Evolutionary conservation across 2,113 vertebrate genomes (phyloP).

Genomic region (Zapornia atra): DNA sequence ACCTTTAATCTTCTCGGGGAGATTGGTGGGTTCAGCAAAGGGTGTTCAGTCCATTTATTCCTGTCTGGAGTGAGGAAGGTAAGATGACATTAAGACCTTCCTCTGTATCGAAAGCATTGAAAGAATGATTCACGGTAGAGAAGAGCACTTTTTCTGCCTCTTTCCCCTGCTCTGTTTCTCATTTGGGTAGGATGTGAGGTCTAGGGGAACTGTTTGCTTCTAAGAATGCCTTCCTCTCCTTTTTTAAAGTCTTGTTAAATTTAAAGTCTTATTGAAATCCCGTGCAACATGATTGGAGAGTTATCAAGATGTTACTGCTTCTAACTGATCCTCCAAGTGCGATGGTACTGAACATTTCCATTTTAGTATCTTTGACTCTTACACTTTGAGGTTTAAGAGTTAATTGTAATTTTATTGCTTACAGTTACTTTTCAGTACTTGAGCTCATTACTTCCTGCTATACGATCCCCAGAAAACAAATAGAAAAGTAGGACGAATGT

Average conservation of each 20-base stretch:
- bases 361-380: background rate
- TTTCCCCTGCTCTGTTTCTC: background rate
- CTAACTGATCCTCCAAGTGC: background rate
- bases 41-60: background rate
- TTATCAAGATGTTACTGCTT: background rate
- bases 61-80: background rate
- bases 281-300: background rate
- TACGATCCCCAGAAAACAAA: background rate
- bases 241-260: background rate
- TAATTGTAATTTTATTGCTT: background rate
- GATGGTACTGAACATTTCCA: background rate
- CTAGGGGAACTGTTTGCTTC: background rate
- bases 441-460: background rate
- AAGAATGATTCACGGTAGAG: background rate
- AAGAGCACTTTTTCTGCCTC: background rate
- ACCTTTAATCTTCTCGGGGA: background rate
- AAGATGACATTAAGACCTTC: background rate
- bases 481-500: background rate
- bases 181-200: background rate
- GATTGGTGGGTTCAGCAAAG: background rate
- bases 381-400: background rate
- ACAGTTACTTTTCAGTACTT: background rate
- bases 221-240: background rate
- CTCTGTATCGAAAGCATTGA: background rate
- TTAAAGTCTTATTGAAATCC: too few relatives aligned